Conservation (phyloP, 2,113 vertebrate genomes). For the Microcebus murinus region DNA sequence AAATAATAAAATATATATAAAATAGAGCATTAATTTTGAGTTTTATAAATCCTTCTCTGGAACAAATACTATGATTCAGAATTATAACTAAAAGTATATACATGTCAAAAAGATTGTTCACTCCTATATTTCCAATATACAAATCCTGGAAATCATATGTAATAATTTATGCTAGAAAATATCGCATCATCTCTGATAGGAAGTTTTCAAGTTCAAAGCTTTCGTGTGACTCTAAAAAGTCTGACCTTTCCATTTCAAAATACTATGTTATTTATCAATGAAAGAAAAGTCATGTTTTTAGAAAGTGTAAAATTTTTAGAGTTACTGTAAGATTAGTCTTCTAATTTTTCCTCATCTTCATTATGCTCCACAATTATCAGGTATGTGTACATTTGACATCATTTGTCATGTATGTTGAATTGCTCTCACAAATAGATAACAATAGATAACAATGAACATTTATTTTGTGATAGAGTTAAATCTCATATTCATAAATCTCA, state of each 20-base stretch:
- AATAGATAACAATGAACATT: not conserved
- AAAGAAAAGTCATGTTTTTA: not conserved
- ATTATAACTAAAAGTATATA: not conserved
- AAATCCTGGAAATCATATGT: not conserved
- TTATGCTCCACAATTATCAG: not conserved
- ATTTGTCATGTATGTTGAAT: not conserved
- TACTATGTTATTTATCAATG: not conserved
- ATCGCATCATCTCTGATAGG: not conserved
- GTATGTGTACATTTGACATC: not conserved
- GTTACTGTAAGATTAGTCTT: not conserved
- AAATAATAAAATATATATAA: not conserved
- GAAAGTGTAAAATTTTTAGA: not conserved
- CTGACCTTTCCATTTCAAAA: not conserved
- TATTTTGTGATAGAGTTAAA: not conserved
- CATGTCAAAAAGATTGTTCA: not conserved
- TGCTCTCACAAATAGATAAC: not conserved
- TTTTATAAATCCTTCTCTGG: not conserved
- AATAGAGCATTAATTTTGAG: not conserved
- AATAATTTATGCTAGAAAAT: constrained; percentile 24
- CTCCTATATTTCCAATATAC: not conserved
- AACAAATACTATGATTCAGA: not conserved
- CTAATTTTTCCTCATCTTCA: not conserved
- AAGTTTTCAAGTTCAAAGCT: not conserved
- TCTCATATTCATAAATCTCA: not conserved
- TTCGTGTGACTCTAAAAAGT: not conserved